phyloP scores from a whole-genome alignment of 2,888 invertebrate species.

The Nipponacmea schrenckii region DNA sequence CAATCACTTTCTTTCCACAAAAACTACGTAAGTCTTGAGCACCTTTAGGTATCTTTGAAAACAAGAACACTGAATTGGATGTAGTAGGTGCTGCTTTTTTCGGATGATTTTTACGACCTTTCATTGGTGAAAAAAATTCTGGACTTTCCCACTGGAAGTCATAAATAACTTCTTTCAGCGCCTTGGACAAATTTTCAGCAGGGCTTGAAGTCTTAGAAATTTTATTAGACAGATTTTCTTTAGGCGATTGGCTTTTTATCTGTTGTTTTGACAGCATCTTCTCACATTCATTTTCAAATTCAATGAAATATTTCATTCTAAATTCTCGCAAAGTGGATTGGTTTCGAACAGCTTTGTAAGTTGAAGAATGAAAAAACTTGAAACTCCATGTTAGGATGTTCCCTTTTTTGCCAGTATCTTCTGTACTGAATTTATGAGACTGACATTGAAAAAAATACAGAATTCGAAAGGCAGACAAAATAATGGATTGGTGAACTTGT shows the following conservation, averaged over 20 bases:
- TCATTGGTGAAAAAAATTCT: conserved; percentile 52
- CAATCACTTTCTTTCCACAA: conserved; percentile 52
- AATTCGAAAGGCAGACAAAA: conserved; percentile 44
- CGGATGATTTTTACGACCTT: conserved; percentile 24
- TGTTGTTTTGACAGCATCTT: conserved; percentile 30
- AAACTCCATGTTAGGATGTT: conserved; percentile 52
- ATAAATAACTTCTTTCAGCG: conserved; percentile 50
- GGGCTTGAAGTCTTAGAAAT: conserved; percentile 21
- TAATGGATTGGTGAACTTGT: conserved; percentile 35
- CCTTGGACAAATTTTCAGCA: conserved; percentile 39
- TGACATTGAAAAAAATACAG: conserved; percentile 37
- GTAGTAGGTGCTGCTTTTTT: not conserved
- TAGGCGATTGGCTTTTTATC: conserved; percentile 1
- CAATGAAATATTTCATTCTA: conserved; percentile 51
- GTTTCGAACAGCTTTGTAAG: conserved; percentile 33
- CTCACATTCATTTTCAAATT: conserved; percentile 52
- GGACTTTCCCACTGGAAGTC: conserved; percentile 58
- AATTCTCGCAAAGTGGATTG: conserved; percentile 44
- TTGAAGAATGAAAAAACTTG: conserved; percentile 48
- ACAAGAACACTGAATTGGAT: conserved; percentile 47
- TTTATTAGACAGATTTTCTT: not conserved
- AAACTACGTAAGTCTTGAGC: conserved; percentile 38
- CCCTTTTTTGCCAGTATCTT: conserved; percentile 26
- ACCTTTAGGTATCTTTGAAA: conserved; percentile 45
- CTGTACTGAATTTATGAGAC: conserved; percentile 20